phyloP scores from a whole-genome alignment of 2,888 invertebrate species.

The Crepidodera aurea region DNA sequence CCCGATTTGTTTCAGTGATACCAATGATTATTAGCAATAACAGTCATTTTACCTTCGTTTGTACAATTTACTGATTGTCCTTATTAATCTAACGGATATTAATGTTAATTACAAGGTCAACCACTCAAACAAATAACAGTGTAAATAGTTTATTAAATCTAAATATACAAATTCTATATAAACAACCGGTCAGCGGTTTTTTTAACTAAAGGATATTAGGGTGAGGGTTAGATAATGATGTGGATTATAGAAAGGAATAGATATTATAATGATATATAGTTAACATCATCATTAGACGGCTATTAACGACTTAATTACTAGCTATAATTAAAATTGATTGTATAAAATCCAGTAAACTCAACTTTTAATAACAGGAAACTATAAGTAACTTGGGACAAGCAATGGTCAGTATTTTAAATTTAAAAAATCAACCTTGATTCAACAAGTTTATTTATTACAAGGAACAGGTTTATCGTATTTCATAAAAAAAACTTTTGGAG shows the following conservation, averaged over 20 bases:
- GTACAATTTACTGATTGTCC: neutral
- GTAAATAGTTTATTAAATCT: neutral
- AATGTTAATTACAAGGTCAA: neutral
- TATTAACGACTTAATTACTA: neutral
- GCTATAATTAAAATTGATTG: neutral
- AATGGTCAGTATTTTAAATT: too few species aligned
- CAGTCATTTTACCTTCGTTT: neutral
- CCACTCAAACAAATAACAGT: neutral
- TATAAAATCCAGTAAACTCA: conserved; percentile 8
- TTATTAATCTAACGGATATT: neutral
- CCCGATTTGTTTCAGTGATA: conserved; percentile 12
- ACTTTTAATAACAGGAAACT: conserved; percentile 2
- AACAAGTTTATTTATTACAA: too few species aligned
- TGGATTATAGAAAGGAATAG: too few species aligned
- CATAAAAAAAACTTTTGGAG: too few species aligned
- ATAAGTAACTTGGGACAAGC: neutral
- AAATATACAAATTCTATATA: neutral
- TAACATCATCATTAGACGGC: neutral
- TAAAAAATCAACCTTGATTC: too few species aligned
- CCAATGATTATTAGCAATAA: conserved; percentile 22
- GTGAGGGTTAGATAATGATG: too few species aligned
- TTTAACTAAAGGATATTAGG: too few species aligned
- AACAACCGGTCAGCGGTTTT: too few species aligned
- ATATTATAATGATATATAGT: neutral
- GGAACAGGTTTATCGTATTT: too few species aligned